These are phyloP conservation scores for Antigone vipio DNA, from an alignment of 2,113 vertebrate species.

Conservation along the genomic window DNA sequence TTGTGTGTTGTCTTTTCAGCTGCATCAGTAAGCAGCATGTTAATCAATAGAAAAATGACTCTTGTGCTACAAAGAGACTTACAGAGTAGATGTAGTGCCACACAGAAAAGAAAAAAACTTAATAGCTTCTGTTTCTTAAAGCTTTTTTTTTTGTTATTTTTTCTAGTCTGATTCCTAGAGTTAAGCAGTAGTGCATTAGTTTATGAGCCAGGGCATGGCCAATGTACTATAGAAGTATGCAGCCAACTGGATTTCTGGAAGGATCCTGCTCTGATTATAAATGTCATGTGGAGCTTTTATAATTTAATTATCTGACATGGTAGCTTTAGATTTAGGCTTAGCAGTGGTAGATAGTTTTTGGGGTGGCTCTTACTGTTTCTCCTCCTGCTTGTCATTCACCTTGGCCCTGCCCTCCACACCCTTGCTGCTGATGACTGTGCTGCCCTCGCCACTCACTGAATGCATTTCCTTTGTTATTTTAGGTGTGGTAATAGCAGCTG, in stretches of 20 bases:
- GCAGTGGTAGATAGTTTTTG: neutral
- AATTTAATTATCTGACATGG: neutral
- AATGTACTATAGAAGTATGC: neutral
- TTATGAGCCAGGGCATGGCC: neutral
- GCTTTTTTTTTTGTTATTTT: neutral
- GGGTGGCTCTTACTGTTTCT: neutral
- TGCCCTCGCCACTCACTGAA: neutral
- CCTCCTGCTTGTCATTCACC: neutral
- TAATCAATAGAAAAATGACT: neutral
- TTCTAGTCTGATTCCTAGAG: neutral
- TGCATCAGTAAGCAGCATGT: neutral
- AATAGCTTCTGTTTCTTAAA: neutral
- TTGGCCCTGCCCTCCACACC: neutral
- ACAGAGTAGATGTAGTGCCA: neutral
- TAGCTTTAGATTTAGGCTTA: neutral
- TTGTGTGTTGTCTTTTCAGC: neutral
- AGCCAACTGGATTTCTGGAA: neutral
- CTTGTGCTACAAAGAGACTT: neutral
- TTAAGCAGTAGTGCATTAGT: neutral
- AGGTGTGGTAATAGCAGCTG: constrained; percentile 72
- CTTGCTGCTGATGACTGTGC: neutral
- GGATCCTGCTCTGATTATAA: neutral
- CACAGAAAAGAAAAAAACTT: neutral
- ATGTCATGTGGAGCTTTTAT: neutral
- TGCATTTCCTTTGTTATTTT: constrained; percentile 50